Percentiles rank a stretch among this genome's conserved stretches.
Evolutionary conservation across 2,888 invertebrate genomes (phyloP).

Genomic region (Thyatira batis): DNA sequence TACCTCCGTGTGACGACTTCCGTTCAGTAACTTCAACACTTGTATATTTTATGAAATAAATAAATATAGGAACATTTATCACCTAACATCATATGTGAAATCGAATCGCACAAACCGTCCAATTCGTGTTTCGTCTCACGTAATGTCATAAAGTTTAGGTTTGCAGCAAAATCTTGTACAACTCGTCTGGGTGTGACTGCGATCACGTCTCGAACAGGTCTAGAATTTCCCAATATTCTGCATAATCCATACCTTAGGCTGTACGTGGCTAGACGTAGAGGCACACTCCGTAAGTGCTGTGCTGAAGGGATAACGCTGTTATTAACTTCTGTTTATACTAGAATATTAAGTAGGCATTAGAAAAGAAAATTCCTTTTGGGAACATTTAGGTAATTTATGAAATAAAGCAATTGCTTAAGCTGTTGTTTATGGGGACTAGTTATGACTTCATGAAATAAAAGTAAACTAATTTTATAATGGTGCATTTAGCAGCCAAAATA

Average conservation of each 20-base stretch:
- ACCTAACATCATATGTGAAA: background rate
- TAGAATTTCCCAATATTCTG: constrained; percentile 61
- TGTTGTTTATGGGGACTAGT: too few species aligned
- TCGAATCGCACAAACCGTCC: constrained; percentile 9
- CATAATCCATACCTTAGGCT: constrained; percentile 36
- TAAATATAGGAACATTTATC: background rate
- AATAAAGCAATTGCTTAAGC: too few species aligned
- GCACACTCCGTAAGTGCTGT: background rate
- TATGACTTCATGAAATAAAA: too few species aligned
- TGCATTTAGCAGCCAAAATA: too few species aligned
- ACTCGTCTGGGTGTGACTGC: constrained; percentile 31
- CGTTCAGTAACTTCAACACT: too few species aligned
- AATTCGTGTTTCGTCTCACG: constrained; percentile 31
- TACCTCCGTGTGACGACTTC: too few species aligned
- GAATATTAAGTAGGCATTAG: too few species aligned
- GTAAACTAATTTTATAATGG: too few species aligned
- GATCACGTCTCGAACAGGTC: constrained; percentile 53
- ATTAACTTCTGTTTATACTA: too few species aligned
- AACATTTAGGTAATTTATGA: too few species aligned
- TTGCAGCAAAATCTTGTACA: constrained; percentile 29
- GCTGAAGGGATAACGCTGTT: background rate
- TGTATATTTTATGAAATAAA: background rate
- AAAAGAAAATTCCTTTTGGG: too few species aligned
- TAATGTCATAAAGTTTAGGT: constrained; percentile 42
- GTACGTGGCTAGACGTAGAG: background rate